A percentile compares a stretch with the other conserved stretches of the same genome.
Conservation (phyloP, 30 jellyfish, hydroid and myxozoan species). For the Clytia hemisphaerica region DNA sequence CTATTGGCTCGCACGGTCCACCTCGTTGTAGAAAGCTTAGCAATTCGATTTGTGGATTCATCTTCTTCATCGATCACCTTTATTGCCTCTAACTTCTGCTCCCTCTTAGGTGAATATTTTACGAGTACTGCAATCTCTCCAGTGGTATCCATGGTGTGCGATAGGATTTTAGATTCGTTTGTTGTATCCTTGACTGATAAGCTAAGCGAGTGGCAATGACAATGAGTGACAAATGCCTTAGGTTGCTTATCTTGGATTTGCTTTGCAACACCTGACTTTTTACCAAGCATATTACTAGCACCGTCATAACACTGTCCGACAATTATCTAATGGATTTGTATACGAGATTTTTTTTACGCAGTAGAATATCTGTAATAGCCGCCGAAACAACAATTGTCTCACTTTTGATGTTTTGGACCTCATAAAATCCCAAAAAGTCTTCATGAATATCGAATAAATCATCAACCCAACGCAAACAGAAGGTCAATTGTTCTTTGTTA, state of each 20-base stretch:
- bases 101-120: conserved; percentile 42
- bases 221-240: conserved; percentile 16
- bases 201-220: conserved; percentile 24
- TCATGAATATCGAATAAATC: conserved; percentile 17
- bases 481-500: conserved; percentile 27
- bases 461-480: conserved; percentile 32
- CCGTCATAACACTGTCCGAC: conserved; percentile 13
- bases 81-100: conserved; percentile 17
- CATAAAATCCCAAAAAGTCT: conserved; percentile 38
- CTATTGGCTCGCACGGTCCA: conserved; percentile 56
- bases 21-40: conserved; percentile 24
- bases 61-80: conserved; percentile 27
- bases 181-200: conserved; percentile 21
- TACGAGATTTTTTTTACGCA: neutral
- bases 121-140: conserved; percentile 23
- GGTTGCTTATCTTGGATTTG: conserved; percentile 23
- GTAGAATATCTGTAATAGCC: conserved; percentile 24
- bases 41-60: neutral
- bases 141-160: conserved; percentile 18
- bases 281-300: conserved; percentile 36
- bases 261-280: conserved; percentile 22
- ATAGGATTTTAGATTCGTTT: neutral
- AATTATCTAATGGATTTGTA: neutral
- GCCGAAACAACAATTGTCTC: conserved; percentile 25
- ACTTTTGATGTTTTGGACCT: conserved; percentile 14